Evolutionary conservation across 2,888 invertebrate genomes (phyloP), one percentile per base, ranked within the genome.

Genomic region (Lasioglossum calceatum): DNA sequence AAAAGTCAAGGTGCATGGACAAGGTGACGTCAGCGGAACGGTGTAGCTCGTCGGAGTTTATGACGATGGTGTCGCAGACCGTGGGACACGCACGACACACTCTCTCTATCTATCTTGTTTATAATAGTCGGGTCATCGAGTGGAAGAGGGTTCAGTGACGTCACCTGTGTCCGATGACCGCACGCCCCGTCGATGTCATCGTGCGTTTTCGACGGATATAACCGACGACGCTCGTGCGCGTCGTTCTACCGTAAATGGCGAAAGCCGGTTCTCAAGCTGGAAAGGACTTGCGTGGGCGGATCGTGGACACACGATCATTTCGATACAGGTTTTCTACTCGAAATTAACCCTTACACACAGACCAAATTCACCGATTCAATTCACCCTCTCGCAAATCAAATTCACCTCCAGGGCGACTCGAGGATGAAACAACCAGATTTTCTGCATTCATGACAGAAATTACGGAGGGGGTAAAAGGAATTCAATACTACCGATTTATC

Each of bases 61-160:
- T 70, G 77, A n/a, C 64, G 27, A 5, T 27, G 27, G 7, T 44
- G 32, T 39, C 54, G 54, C 54, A 4, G 32, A 19, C 27, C 27
- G 42, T 54, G 10, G 54, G 23, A 54, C 54, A 54, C 8, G 1
- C 1, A 3, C 23, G 32, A 10, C 54, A 23, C 54, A 23, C 7
- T 5, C 14, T 27, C 27, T 61, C 61, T 54, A 2, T 54, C 10
- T 4, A 5, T 27, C 27, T 32, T n/a, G 79, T 61, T 77, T 72
- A 77, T 85, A 84, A 77, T 72, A 82, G 50, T 42, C 77, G 79
- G 32, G 23, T 82, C 85, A 88, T 83, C 84, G 84, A 32, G 64
- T 61, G 85, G 83, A 90, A 90, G 80, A 85, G 84, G 85, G 83
- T 82, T 70, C 58, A 61, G 36, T 86, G 90, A 84, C 90, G 90